phyloP scores from a whole-genome alignment of 2,113 vertebrate genomes.

The Willisornis vidua region DNA sequence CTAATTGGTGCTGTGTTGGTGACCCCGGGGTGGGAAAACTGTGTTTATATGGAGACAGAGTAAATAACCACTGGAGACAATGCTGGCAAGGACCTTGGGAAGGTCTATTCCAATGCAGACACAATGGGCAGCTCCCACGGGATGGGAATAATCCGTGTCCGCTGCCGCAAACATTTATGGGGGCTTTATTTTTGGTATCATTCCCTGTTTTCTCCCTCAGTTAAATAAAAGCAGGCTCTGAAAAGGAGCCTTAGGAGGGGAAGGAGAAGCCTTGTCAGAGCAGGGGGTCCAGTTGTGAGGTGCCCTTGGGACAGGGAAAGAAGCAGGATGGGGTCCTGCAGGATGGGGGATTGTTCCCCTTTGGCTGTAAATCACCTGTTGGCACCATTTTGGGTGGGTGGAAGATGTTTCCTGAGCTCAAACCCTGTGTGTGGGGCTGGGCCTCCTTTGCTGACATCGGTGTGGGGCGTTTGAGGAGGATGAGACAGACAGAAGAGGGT shows the following conservation, averaged over 20 bases:
- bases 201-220: neutral
- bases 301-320: neutral
- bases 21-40: neutral
- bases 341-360: neutral
- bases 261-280: fast-evolving
- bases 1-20: fast-evolving
- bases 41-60: neutral
- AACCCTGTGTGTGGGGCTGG: fast-evolving
- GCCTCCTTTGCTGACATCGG: fast-evolving
- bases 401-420: neutral
- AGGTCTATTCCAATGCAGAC: neutral
- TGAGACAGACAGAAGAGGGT: fast-evolving
- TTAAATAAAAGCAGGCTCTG: neutral
- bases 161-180: neutral
- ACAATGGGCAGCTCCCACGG: neutral
- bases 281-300: fast-evolving
- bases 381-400: fast-evolving
- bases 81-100: neutral
- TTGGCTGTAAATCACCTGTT: fast-evolving
- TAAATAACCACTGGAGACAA: neutral
- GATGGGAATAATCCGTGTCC: neutral
- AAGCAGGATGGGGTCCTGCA: fast-evolving
- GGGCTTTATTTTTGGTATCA: neutral
- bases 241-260: neutral
- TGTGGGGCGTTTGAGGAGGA: fast-evolving